Evolutionary conservation across 1,140 invertebrate species (phyloP).

Genomic region (Cotesia glomerata): DNA sequence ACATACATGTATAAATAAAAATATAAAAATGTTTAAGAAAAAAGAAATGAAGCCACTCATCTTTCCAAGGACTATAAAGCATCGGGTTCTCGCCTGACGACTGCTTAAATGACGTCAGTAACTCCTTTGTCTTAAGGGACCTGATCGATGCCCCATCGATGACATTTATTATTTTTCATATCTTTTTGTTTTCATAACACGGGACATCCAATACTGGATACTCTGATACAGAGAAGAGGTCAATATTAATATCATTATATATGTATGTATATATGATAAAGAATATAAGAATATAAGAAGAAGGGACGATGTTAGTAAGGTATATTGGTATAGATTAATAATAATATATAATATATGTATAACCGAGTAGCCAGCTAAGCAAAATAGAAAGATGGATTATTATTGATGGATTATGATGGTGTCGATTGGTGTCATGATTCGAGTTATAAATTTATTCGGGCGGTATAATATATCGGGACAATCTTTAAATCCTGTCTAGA

Average conservation of each 20-base stretch:
- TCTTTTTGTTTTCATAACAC: too few relatives aligned
- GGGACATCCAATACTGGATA: too few relatives aligned
- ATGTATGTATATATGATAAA: neutral
- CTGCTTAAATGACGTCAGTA: neutral
- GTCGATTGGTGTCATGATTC: neutral
- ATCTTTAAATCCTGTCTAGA: too few relatives aligned
- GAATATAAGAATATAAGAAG: neutral
- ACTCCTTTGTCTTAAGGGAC: slow-evolving; percentile 5
- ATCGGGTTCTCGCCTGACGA: slow-evolving; percentile 13
- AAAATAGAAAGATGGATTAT: neutral
- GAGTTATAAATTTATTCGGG: neutral
- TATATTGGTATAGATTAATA: neutral
- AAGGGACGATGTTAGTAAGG: neutral
- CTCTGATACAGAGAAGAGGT: neutral
- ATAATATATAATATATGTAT: too few relatives aligned
- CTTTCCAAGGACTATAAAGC: slow-evolving; percentile 6
- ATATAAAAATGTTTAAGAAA: neutral
- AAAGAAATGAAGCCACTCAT: neutral
- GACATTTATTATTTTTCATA: neutral
- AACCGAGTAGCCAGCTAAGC: neutral
- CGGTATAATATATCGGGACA: too few relatives aligned
- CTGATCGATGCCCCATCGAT: slow-evolving; percentile 13
- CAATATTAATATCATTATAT: neutral
- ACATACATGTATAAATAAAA: neutral
- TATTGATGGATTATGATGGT: neutral